phyloP scores from a whole-genome alignment of 1,140 invertebrate genomes.

The Onthophagus taurus region DNA sequence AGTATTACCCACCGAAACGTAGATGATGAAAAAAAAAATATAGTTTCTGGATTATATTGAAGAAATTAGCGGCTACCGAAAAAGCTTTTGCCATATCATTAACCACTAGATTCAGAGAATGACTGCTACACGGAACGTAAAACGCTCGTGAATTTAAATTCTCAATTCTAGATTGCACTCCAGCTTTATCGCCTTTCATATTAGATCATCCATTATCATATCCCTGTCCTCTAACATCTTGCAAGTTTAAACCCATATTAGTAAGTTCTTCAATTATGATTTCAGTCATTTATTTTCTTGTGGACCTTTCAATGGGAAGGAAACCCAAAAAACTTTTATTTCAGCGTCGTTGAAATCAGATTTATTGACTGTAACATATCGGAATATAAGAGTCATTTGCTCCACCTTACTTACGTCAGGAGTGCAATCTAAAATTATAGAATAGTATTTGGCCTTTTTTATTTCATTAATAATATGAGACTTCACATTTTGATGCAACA shows the following conservation, averaged over 20 bases:
- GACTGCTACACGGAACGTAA: conserved; percentile 7
- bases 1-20: conserved; percentile 7
- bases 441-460: conserved; percentile 11
- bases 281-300: conserved; percentile 12
- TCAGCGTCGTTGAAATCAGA: conserved; percentile 6
- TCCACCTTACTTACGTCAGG: conserved; percentile 9
- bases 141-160: conserved; percentile 11
- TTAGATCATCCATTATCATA: conserved; percentile 33
- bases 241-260: conserved; percentile 4
- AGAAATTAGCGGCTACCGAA: too few species aligned
- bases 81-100: too few species aligned
- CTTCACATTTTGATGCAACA: conserved; percentile 8
- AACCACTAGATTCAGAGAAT: conserved; percentile 11
- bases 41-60: conserved; percentile 10
- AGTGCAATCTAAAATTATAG: conserved; percentile 11
- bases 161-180: conserved; percentile 11
- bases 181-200: conserved; percentile 22
- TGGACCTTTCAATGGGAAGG: conserved; percentile 9
- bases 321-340: conserved; percentile 15
- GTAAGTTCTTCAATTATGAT: conserved; percentile 12
- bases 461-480: conserved; percentile 12
- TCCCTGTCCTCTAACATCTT: conserved; percentile 22
- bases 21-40: conserved; percentile 11
- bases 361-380: conserved; percentile 6
- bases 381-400: conserved; percentile 11